Conservation (phyloP, 2,888 invertebrate species). For the Aromia moschata region DNA sequence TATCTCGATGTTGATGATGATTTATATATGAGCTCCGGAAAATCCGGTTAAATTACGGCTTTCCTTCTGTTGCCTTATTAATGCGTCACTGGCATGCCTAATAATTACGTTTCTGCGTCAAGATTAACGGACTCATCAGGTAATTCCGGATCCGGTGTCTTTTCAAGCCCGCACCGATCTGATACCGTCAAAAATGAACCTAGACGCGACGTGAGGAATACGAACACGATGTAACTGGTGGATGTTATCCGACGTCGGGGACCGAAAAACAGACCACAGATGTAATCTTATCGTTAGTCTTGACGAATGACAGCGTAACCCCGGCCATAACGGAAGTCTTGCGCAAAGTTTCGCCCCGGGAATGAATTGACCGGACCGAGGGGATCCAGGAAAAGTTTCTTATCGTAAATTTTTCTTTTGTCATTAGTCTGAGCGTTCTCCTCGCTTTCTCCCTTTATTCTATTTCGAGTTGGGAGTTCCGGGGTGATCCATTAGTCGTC, state of each 20-base stretch:
- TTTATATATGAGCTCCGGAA: too few relatives aligned
- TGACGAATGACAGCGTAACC: conserved; percentile 30
- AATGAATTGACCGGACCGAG: conserved; percentile 17
- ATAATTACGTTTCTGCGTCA: too few relatives aligned
- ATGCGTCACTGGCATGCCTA: too few relatives aligned
- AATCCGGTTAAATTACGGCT: too few relatives aligned
- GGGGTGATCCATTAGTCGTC: too few relatives aligned
- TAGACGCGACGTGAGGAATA: not conserved
- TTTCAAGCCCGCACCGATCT: too few relatives aligned
- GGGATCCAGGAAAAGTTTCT: conserved; percentile 4
- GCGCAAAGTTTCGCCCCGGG: conserved; percentile 14
- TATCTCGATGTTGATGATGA: too few relatives aligned
- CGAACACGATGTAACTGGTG: conserved; percentile 18
- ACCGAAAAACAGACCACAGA: conserved; percentile 27
- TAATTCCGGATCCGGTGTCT: too few relatives aligned
- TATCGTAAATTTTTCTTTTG: conserved; percentile 13
- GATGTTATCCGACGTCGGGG: conserved; percentile 18
- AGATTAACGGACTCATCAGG: too few relatives aligned
- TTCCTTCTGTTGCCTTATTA: too few relatives aligned
- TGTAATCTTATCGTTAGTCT: conserved; percentile 33
- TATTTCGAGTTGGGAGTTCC: too few relatives aligned
- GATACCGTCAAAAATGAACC: conserved; percentile 10
- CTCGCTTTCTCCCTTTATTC: not conserved
- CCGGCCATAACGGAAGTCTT: conserved; percentile 11
- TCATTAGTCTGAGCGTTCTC: not conserved